These are phyloP conservation scores for Tenualosa thibaudeaui DNA, from an alignment of 2,797 vertebrate genomes.

Conservation along the genomic window DNA sequence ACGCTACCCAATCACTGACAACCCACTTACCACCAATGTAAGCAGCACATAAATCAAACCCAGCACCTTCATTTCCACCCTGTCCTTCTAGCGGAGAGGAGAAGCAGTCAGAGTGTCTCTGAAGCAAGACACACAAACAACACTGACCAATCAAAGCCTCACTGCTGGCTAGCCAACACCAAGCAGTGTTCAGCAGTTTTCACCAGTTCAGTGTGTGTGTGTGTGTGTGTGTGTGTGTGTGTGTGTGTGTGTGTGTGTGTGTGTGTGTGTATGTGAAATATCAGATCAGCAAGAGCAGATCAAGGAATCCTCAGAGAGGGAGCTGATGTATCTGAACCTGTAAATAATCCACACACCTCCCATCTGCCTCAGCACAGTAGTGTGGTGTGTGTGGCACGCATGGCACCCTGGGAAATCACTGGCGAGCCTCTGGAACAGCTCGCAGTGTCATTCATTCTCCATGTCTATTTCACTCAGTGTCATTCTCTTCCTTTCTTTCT, in stretches of 20 bases:
- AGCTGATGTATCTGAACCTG: not conserved
- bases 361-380: not conserved
- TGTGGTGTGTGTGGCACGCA: not conserved
- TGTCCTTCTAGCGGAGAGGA: not conserved
- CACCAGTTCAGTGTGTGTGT: too few species aligned
- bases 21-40: slow-evolving; percentile 23
- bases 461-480: too few species aligned
- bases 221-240: too few species aligned
- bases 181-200: too few species aligned
- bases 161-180: not conserved
- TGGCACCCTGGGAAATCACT: not conserved
- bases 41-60: not conserved
- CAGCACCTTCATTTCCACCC: not conserved
- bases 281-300: not conserved
- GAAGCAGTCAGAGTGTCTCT: not conserved
- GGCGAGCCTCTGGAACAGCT: not conserved
- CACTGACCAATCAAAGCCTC: not conserved
- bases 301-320: not conserved
- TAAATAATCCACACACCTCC: not conserved
- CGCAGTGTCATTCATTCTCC: not conserved
- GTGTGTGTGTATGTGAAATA: too few species aligned
- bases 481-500: not conserved
- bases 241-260: too few species aligned
- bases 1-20: slow-evolving; percentile 28
- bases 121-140: not conserved